These are phyloP conservation scores for Mustela lutreola DNA, from an alignment of 2,113 vertebrate genomes.

Conservation along the genomic window DNA sequence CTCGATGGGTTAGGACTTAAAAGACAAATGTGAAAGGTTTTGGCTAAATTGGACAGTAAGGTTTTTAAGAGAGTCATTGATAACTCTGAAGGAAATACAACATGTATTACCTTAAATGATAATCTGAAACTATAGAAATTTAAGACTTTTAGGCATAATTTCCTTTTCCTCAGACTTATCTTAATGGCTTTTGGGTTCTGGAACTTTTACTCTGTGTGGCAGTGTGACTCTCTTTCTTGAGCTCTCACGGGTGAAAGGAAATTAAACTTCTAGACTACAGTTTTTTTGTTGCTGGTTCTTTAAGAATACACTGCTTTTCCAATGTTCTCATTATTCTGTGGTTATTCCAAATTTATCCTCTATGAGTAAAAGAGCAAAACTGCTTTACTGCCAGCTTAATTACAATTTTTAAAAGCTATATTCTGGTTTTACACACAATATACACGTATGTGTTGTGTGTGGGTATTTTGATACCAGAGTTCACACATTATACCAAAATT, in stretches of 20 bases:
- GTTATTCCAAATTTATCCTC: conserved; percentile 12
- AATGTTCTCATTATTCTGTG: neutral
- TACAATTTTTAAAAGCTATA: conserved; percentile 10
- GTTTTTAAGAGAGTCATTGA: neutral
- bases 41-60: neutral
- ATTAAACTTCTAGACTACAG: neutral
- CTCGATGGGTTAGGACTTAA: neutral
- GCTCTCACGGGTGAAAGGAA: conserved; percentile 13
- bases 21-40: neutral
- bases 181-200: conserved; percentile 12
- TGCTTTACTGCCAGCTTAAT: neutral
- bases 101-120: conserved; percentile 12
- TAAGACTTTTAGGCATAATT: neutral
- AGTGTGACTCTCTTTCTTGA: neutral
- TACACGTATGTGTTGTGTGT: neutral
- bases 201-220: neutral
- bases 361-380: neutral
- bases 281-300: neutral
- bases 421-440: neutral
- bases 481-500: neutral
- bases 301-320: neutral
- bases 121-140: conserved; percentile 11
- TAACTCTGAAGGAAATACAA: neutral
- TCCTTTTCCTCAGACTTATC: neutral
- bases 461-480: neutral